A percentile compares a stretch with the other conserved stretches of the same genome.
Conservation (phyloP, 1,140 invertebrate genomes). For the Drosophila prosaltans region DNA sequence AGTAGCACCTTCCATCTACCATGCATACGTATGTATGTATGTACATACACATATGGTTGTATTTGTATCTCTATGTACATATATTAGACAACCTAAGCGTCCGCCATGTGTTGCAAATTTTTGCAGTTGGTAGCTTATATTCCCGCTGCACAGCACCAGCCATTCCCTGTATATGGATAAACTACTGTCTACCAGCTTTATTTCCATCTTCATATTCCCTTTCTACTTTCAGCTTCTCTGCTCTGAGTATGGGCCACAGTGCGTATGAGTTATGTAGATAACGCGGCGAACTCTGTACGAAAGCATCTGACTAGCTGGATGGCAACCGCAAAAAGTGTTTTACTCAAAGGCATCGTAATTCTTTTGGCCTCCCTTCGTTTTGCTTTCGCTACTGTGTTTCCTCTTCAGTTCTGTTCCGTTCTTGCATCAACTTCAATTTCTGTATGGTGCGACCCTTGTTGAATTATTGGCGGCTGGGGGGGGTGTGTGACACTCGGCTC, state of each 20-base stretch:
- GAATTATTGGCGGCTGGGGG: conserved; percentile 54
- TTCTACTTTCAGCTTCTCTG: neutral
- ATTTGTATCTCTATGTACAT: conserved; percentile 12
- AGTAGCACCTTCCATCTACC: neutral
- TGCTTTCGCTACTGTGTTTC: neutral
- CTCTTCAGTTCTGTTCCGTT: neutral
- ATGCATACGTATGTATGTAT: conserved; percentile 14
- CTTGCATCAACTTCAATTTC: conserved; percentile 39
- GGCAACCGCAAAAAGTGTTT: conserved; percentile 54
- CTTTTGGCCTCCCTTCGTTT: conserved; percentile 26
- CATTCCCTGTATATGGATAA: conserved; percentile 27
- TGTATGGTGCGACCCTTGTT: conserved; percentile 24
- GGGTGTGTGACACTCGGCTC: conserved; percentile 25
- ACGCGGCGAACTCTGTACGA: conserved; percentile 31
- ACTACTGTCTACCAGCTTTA: conserved; percentile 21
- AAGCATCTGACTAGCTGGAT: conserved; percentile 29
- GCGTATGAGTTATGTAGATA: conserved; percentile 75
- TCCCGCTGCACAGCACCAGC: conserved; percentile 3
- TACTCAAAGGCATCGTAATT: conserved; percentile 70
- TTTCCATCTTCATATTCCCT: conserved; percentile 10
- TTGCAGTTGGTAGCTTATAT: conserved; percentile 37
- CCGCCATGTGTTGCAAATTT: conserved; percentile 47
- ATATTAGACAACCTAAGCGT: conserved; percentile 9
- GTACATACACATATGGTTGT: neutral
- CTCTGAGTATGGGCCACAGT: conserved; percentile 34